A percentile compares a stretch with the other conserved stretches of the same genome.
Evolutionary conservation across 2,113 vertebrate species (phyloP).

Genomic region (Coturnix japonica): DNA sequence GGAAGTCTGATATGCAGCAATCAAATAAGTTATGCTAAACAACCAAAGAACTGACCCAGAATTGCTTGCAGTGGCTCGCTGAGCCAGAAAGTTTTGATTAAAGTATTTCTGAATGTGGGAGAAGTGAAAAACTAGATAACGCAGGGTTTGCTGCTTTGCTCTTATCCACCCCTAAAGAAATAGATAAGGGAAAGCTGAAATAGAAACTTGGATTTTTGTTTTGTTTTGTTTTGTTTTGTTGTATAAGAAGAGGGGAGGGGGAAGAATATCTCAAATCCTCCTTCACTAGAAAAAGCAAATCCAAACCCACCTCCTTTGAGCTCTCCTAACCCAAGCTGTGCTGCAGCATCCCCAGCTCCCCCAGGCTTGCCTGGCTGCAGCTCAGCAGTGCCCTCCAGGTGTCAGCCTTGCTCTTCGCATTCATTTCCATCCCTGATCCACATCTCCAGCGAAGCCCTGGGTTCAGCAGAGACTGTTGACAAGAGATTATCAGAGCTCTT

Average conservation of each 20-base stretch:
- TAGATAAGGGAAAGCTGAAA: neutral
- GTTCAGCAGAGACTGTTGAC: conserved; percentile 41
- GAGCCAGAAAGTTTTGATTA: neutral
- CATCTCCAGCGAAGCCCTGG: neutral
- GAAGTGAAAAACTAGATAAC: neutral
- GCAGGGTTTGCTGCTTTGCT: neutral
- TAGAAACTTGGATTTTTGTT: neutral
- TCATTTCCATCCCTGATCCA: neutral
- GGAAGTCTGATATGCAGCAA: neutral
- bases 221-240: conserved; percentile 9
- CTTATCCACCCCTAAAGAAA: neutral
- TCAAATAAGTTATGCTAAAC: neutral
- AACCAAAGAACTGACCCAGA: neutral
- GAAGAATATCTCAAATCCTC: neutral
- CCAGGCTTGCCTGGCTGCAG: neutral
- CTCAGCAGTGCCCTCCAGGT: conserved; percentile 65
- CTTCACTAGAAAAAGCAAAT: neutral
- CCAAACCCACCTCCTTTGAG: neutral
- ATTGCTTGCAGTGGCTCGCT: neutral
- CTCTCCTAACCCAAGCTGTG: neutral
- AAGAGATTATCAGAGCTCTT: conserved; percentile 45
- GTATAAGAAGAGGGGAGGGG: neutral
- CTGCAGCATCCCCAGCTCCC: neutral
- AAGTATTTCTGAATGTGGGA: neutral
- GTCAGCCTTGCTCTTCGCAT: conserved; percentile 72